Evolutionary conservation across 2,888 invertebrate species (phyloP), one percentile per base, ranked within the genome.

Genomic region (Ceramica pisi): DNA sequence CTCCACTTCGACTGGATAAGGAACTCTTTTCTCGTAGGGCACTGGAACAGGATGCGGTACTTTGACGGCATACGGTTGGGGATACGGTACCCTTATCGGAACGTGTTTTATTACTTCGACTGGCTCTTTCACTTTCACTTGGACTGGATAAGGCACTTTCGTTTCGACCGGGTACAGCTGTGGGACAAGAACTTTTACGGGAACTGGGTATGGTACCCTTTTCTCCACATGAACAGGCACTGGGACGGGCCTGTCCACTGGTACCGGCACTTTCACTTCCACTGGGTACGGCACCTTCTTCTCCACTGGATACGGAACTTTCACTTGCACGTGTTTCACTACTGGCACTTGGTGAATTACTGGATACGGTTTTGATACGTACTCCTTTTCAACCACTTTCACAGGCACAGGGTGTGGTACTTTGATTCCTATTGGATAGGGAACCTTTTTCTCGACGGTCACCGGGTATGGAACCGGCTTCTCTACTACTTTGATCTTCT

Each of bases 91-190:
- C 89, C 85, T 92, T 14, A 95, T 89, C 23, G 92, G 92, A 16
- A 95, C 93, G 78, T 95, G 95, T 84, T 90, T 94, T 68, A 95
- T 92, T 12, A 96, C 94, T 87, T 95, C 94, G 26, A 91, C 87
- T 19, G 94, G 95, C 75, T 96, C 94, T 82, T 84, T 92, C 5
- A 95, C 90, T 92, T 96, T 96, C 3, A 96, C 92, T 81, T 95
- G 90, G 19, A 95, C 94, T 8, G 95, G 95, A 77, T 95, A 94
- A 61, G 95, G 96, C n/a, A 97, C 96, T 88, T 93, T 96, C n/a
- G 95, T 94, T 88, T 96, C 96, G 66, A 97, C 96, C 0, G 96
- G 95, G 69, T 95, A 95, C 5, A 95, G 95, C 79, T 94, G 94
- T 6, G 96, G 96, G 35, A 96, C 93, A 64, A 92, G 84, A 41